Evolutionary conservation across 2,113 vertebrate species (phyloP), one percentile per base, ranked within the genome.

Genomic region (Polypterus senegalus): DNA sequence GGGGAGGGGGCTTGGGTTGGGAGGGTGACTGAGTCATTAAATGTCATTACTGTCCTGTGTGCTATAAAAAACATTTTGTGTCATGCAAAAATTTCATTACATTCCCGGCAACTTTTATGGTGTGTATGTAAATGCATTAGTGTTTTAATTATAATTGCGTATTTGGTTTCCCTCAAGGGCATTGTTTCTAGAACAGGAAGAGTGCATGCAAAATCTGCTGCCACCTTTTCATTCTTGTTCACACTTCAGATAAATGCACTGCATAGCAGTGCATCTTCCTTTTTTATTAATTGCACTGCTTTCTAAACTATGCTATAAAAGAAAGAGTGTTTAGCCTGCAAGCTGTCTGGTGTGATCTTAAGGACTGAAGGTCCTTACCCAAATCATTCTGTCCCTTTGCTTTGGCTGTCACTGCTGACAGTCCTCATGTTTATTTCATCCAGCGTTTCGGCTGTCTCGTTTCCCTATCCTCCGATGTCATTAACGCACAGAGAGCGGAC

Each of bases 401-500:
- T 58, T 55, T 48, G 73, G 78, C 89, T 88, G 90, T 94, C 92
- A 92, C 80, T 66, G 81, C 87, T 92, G 92, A 92, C 90, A 86
- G 89, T 81, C 78, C 90, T 97, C 93, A 97, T 97, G 93, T 97
- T 97, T 97, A 92, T 97, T 97, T 95, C 91, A 97, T 97, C 86
- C 76, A 62, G 86, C 74, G 85, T 85, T 83, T 81, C 76, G 82
- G 79, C 91, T 89, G 87, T 91, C 91, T 91, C 81, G 82, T 90
- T 91, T 89, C 90, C 88, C 86, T 88, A 88, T 81, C 88, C 92
- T 90, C 89, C 88, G 83, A 91, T 92, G 91, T 97, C 93, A 93
- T 95, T 97, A 97, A 86, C 87, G 85, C 47, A 69, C 77, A 67
- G 80, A 91, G 89, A 89, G 87, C 84, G 76, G 88, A 89, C 87